These are phyloP conservation scores for Manis crassicaudata DNA, from an alignment of 2,797 vertebrate species.

Conservation along the genomic window DNA sequence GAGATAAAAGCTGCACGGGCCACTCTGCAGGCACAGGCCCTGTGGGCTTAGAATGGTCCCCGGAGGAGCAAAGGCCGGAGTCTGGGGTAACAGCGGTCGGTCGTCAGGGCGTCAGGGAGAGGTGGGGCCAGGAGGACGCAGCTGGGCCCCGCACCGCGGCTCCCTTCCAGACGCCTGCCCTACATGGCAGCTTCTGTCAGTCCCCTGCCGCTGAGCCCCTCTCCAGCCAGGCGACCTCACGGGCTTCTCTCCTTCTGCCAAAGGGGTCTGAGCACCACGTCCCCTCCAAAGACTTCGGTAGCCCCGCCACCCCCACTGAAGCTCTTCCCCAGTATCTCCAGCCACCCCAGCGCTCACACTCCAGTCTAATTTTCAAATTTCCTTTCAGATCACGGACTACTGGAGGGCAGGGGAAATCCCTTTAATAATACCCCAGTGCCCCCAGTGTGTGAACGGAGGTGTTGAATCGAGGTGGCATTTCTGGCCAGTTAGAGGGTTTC, in stretches of 20 bases:
- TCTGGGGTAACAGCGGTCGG: neutral
- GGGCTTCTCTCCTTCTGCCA: neutral
- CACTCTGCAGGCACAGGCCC: neutral
- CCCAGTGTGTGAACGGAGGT: neutral
- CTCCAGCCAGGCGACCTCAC: fast-evolving
- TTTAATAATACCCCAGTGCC: neutral
- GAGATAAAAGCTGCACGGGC: neutral
- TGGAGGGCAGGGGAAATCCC: neutral
- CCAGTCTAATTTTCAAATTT: neutral
- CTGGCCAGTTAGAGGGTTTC: neutral
- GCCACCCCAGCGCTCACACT: too few relatives aligned
- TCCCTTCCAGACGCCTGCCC: neutral
- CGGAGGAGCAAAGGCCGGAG: neutral
- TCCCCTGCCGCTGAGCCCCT: fast-evolving
- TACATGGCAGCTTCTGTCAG: neutral
- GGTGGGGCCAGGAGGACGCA: fast-evolving
- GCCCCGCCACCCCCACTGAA: neutral
- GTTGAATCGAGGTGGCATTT: neutral
- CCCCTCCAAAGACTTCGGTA: neutral
- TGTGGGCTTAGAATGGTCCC: neutral
- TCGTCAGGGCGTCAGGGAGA: neutral
- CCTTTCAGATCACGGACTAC: neutral
- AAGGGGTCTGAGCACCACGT: neutral
- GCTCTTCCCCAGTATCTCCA: neutral
- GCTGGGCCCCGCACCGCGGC: too few relatives aligned